A percentile compares a stretch with the other conserved stretches of the same genome.
Conservation (phyloP, 1,140 invertebrate genomes). For the Plutomurus gul region DNA sequence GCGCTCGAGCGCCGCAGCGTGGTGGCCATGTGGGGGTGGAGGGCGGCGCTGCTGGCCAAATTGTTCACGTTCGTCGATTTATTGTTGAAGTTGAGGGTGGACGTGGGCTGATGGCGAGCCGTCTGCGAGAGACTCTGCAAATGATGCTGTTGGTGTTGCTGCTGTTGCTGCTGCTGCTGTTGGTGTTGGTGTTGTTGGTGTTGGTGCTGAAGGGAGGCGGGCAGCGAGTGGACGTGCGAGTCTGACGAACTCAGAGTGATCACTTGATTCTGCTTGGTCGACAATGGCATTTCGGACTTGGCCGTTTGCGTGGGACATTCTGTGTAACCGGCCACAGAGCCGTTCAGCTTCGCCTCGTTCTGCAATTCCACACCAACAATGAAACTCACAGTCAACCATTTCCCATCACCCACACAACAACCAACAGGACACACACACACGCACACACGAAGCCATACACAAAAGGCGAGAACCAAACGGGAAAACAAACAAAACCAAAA, state of each 20-base stretch:
- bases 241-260: conserved; percentile 42
- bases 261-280: conserved; percentile 39
- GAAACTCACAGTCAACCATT: conserved; percentile 24
- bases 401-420: neutral
- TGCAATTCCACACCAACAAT: conserved; percentile 39
- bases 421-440: neutral
- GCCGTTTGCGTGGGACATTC: conserved; percentile 40
- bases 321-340: conserved; percentile 47
- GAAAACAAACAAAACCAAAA: too few species aligned
- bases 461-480: neutral
- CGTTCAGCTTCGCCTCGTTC: conserved; percentile 51
- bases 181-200: neutral
- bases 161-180: neutral
- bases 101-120: neutral
- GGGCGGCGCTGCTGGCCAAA: neutral
- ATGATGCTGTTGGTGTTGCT: neutral
- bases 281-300: conserved; percentile 21
- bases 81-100: neutral
- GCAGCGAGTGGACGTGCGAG: neutral
- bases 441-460: neutral
- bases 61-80: conserved; percentile 12
- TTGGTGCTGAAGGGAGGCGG: neutral
- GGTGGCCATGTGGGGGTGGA: neutral
- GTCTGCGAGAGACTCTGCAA: too few species aligned
- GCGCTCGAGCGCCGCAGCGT: conserved; percentile 26